Conservation (phyloP, 2,888 invertebrate species). For the Tanypteryx hageni region DNA sequence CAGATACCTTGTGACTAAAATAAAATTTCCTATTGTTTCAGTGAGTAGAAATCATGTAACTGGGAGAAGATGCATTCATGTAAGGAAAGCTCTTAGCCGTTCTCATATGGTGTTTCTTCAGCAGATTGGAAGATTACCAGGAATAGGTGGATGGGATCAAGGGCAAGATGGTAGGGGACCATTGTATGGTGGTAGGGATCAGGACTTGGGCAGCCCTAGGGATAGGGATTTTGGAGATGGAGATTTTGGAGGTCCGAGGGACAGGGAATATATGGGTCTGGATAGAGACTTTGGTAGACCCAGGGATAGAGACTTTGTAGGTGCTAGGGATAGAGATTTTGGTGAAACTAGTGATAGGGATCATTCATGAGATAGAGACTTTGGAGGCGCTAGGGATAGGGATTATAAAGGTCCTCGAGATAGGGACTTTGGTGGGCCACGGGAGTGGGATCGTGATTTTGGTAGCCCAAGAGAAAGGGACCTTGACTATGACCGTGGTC, state of each 20-base stretch:
- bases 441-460: slow-evolving; percentile 37
- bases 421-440: slow-evolving; percentile 49
- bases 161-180: slow-evolving; percentile 19
- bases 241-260: slow-evolving; percentile 37
- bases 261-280: background rate
- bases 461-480: slow-evolving; percentile 84
- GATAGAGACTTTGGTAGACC: slow-evolving; percentile 41
- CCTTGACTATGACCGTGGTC: slow-evolving; percentile 67
- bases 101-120: slow-evolving; percentile 85
- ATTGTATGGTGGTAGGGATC: slow-evolving; percentile 29
- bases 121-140: slow-evolving; percentile 52
- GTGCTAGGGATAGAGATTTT: slow-evolving; percentile 34
- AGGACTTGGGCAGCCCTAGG: slow-evolving; percentile 25
- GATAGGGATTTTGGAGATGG: slow-evolving; percentile 49
- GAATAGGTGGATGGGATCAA: slow-evolving; percentile 17
- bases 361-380: slow-evolving; percentile 49
- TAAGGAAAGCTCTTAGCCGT: slow-evolving; percentile 94
- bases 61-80: slow-evolving; percentile 90
- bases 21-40: slow-evolving; percentile 73
- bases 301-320: slow-evolving; percentile 32
- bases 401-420: slow-evolving; percentile 40
- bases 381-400: slow-evolving; percentile 17
- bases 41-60: slow-evolving; percentile 89
- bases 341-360: slow-evolving; percentile 21
- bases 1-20: background rate